Evolutionary conservation across 2,888 invertebrate species (phyloP).

Genomic region (Unio delphinus): DNA sequence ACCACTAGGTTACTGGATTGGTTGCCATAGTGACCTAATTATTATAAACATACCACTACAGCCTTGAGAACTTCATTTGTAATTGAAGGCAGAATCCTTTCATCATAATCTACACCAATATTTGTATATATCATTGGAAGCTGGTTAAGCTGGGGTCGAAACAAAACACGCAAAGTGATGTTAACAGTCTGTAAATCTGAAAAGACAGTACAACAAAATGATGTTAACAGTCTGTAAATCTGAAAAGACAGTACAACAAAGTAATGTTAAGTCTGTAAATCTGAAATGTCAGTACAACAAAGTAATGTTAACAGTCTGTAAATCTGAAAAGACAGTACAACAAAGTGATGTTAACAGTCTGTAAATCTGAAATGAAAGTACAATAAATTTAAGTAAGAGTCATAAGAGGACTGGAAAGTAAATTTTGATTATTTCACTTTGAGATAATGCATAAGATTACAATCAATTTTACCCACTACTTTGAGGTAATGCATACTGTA

Average conservation of each 20-base stretch:
- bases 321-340: conserved; percentile 77
- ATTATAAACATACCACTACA: conserved; percentile 80
- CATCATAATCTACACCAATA: conserved; percentile 97
- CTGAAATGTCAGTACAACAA: conserved; percentile 70
- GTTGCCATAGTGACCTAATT: too few species aligned
- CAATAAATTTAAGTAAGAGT: not conserved
- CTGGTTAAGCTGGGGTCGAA: conserved; percentile 93
- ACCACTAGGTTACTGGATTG: too few species aligned
- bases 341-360: conserved; percentile 98
- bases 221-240: too few species aligned
- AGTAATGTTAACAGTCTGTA: conserved; percentile 99
- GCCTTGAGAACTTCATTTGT: conserved; percentile 98
- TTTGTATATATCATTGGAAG: conserved; percentile 96
- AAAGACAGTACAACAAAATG: conserved; percentile 19
- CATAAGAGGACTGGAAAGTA: too few species aligned
- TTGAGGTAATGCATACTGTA: too few species aligned
- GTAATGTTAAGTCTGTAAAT: too few species aligned
- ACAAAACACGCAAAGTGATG: conserved; percentile 97
- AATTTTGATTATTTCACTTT: too few species aligned
- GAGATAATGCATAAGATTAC: too few species aligned
- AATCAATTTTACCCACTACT: too few species aligned
- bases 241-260: too few species aligned
- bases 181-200: conserved; percentile 98
- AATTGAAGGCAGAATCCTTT: conserved; percentile 97
- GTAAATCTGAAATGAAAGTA: conserved; percentile 82